Percentiles rank a stretch among this genome's conserved stretches.
Evolutionary conservation across 1,140 invertebrate species (phyloP).

Genomic region (Bombus vancouverensis): DNA sequence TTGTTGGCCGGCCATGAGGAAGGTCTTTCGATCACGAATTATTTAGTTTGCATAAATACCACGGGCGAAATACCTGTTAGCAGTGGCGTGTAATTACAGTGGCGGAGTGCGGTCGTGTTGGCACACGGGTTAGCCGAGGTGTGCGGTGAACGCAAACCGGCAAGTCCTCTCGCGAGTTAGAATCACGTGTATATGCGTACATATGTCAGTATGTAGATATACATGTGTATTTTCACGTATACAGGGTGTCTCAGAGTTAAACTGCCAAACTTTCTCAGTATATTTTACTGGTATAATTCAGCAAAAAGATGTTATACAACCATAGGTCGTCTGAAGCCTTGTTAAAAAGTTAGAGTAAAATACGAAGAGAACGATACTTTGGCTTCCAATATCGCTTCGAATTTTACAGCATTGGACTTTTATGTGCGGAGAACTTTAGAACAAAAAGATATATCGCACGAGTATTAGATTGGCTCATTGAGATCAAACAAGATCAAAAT

Average conservation of each 20-base stretch:
- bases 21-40: slow-evolving; percentile 44
- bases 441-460: too few relatives aligned
- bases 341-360: too few relatives aligned
- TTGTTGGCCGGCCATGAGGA: background rate
- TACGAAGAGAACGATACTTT: too few relatives aligned
- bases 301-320: background rate
- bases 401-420: too few relatives aligned
- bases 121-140: slow-evolving; percentile 50
- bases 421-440: too few relatives aligned
- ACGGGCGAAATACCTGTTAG: slow-evolving; percentile 52
- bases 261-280: background rate
- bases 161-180: background rate
- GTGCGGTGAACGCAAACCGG: slow-evolving; percentile 47
- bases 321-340: too few relatives aligned
- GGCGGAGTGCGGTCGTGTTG: slow-evolving; percentile 51
- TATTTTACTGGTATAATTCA: background rate
- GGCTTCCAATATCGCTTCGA: too few relatives aligned
- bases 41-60: slow-evolving; percentile 60
- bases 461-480: too few relatives aligned
- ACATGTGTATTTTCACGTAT: background rate
- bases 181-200: background rate
- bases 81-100: slow-evolving; percentile 56
- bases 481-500: too few relatives aligned
- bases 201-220: background rate
- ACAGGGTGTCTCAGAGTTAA: background rate